Conservation (phyloP, 2,113 vertebrate genomes). For the Cheilinus undulatus region DNA sequence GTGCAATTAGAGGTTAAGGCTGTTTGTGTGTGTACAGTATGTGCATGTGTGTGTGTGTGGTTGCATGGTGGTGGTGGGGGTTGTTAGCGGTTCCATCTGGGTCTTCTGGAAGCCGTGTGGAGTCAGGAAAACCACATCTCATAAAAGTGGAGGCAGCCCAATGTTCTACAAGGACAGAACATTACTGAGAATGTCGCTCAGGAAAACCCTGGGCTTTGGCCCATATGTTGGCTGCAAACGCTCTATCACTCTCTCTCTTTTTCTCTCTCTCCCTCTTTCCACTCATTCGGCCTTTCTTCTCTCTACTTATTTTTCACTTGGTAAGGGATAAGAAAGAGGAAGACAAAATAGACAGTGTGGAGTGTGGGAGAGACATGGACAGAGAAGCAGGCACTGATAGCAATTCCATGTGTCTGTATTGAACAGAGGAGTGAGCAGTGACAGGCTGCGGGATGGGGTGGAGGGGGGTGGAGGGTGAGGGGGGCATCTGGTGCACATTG, state of each 20-base stretch:
- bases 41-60: conserved; percentile 68
- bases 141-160: conserved; percentile 99
- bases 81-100: conserved; percentile 96
- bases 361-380: conserved; percentile 69
- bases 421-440: conserved; percentile 88
- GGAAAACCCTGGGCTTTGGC: conserved; percentile 87
- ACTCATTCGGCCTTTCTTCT: conserved; percentile 31
- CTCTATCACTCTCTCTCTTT: conserved; percentile 52
- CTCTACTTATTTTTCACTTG: conserved; percentile 70
- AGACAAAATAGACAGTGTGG: conserved; percentile 69
- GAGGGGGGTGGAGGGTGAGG: neutral
- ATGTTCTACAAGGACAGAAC: conserved; percentile 99
- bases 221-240: conserved; percentile 93
- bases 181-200: conserved; percentile 99
- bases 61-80: conserved; percentile 70
- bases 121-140: conserved; percentile 99
- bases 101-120: conserved; percentile 93
- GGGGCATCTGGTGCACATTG: conserved; percentile 96
- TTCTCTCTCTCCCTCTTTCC: conserved; percentile 24
- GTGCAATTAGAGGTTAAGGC: conserved; percentile 74
- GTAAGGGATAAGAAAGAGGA: conserved; percentile 74
- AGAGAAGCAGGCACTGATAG: conserved; percentile 88
- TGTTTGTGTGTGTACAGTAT: conserved; percentile 60
- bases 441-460: conserved; percentile 89
- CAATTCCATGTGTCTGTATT: conserved; percentile 94